phyloP scores from a whole-genome alignment of 1,140 invertebrate species.

The Drosophila fuyamai region DNA sequence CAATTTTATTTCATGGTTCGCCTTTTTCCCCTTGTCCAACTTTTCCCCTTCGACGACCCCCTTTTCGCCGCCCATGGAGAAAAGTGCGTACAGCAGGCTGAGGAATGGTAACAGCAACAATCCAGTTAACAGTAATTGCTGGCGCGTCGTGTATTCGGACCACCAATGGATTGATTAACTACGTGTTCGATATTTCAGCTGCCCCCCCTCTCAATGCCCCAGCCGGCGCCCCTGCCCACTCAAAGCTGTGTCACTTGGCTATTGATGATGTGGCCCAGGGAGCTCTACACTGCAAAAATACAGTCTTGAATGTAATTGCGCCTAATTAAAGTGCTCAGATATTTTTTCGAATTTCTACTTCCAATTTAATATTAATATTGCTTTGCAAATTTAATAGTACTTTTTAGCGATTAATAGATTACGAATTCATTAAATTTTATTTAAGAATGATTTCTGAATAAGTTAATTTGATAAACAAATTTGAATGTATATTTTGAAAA shows the following conservation, averaged over 20 bases:
- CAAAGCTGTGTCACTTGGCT: slow-evolving; percentile 60
- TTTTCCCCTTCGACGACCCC: neutral
- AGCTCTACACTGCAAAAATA: slow-evolving; percentile 5
- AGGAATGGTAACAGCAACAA: slow-evolving; percentile 37
- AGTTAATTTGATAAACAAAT: too few species aligned
- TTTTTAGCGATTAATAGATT: too few species aligned
- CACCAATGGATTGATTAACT: slow-evolving; percentile 81
- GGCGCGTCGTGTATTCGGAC: slow-evolving; percentile 72
- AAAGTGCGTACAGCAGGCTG: slow-evolving; percentile 57
- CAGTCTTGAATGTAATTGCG: neutral
- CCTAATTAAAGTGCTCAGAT: too few species aligned
- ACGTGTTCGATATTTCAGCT: slow-evolving; percentile 73
- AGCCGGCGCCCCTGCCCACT: neutral
- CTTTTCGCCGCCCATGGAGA: slow-evolving; percentile 2
- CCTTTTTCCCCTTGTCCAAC: neutral
- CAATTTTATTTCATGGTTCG: neutral
- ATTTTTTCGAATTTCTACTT: too few species aligned
- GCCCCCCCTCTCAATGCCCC: neutral
- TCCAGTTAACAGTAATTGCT: slow-evolving; percentile 79
- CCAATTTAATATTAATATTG: too few species aligned
- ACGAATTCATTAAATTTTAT: too few species aligned
- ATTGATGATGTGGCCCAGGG: slow-evolving; percentile 70
- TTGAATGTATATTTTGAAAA: too few species aligned
- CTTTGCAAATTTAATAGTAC: too few species aligned
- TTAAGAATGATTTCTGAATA: too few species aligned